phyloP scores from a whole-genome alignment of 2,113 vertebrate species.

The Atherinomorus stipes region DNA sequence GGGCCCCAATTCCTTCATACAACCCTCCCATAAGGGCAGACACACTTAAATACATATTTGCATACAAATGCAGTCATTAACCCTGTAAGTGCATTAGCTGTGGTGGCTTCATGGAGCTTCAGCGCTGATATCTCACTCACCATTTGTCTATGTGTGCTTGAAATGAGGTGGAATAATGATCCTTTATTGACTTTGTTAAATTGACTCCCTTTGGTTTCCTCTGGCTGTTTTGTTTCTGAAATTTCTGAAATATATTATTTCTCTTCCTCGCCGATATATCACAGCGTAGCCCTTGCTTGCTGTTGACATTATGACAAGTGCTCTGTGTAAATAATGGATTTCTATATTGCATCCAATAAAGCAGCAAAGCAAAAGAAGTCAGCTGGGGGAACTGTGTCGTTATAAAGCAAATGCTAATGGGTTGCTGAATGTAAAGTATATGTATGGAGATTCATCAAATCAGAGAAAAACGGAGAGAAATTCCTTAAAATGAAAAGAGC shows the following conservation, averaged over 20 bases:
- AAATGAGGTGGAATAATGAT: slow-evolving; percentile 68
- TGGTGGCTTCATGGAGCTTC: slow-evolving; percentile 33
- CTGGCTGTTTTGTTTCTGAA: slow-evolving; percentile 52
- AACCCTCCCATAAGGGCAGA: slow-evolving; percentile 72
- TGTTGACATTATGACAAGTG: slow-evolving; percentile 30
- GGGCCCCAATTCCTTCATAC: slow-evolving; percentile 69
- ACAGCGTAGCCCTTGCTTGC: slow-evolving; percentile 22
- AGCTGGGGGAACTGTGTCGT: slow-evolving; percentile 5
- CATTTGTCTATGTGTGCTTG: slow-evolving; percentile 50
- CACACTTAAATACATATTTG: slow-evolving; percentile 81
- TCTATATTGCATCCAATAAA: slow-evolving; percentile 31
- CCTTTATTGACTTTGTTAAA: slow-evolving; percentile 68
- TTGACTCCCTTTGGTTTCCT: slow-evolving; percentile 39
- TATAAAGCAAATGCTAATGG: slow-evolving; percentile 17
- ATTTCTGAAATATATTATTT: slow-evolving; percentile 33
- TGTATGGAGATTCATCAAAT: background rate
- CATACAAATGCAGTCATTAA: slow-evolving; percentile 80
- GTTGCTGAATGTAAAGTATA: slow-evolving; percentile 8
- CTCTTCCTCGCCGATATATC: slow-evolving; percentile 41
- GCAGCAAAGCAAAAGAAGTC: slow-evolving; percentile 34
- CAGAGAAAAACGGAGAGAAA: background rate
- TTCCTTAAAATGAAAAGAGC: slow-evolving; percentile 4
- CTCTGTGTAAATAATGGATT: slow-evolving; percentile 52
- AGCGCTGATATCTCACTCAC: slow-evolving; percentile 37
- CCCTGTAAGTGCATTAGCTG: slow-evolving; percentile 74